Percentiles rank a stretch among this genome's conserved stretches.
Evolutionary conservation across 2,113 vertebrate species (phyloP).

Genomic region (Dasypus novemcinctus): DNA sequence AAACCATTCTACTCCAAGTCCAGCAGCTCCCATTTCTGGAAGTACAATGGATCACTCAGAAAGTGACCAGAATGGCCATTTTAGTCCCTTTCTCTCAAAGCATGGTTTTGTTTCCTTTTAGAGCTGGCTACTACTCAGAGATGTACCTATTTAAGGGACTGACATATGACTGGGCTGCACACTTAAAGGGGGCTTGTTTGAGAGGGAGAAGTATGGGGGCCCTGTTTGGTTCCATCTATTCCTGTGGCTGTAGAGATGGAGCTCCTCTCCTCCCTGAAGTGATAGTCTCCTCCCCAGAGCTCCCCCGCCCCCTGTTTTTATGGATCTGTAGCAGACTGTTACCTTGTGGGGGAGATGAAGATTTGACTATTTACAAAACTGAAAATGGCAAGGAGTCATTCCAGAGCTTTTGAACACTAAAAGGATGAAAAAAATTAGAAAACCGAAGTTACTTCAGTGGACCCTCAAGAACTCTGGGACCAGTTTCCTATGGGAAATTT

Average conservation of each 20-base stretch:
- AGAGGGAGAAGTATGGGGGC: too few species aligned
- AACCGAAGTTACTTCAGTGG: slow-evolving; percentile 80
- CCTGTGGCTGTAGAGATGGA: too few species aligned
- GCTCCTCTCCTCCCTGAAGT: too few species aligned
- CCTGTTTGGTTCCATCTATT: too few species aligned
- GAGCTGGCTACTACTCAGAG: slow-evolving; percentile 80
- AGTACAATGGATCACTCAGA: slow-evolving; percentile 91
- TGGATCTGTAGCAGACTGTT: slow-evolving; percentile 77
- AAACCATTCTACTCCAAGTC: slow-evolving; percentile 98
- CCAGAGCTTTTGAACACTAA: slow-evolving; percentile 83
- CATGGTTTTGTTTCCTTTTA: slow-evolving; percentile 80
- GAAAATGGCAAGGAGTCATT: slow-evolving; percentile 45
- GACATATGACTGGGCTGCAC: background rate
- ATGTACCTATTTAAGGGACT: slow-evolving; percentile 74
- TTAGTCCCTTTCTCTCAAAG: slow-evolving; percentile 78
- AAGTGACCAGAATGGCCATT: slow-evolving; percentile 79
- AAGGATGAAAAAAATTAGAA: slow-evolving; percentile 51
- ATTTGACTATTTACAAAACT: slow-evolving; percentile 1
- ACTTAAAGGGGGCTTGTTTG: background rate
- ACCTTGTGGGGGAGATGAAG: slow-evolving; percentile 73
- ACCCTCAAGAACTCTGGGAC: slow-evolving; percentile 81
- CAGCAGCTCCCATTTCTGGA: slow-evolving; percentile 97
- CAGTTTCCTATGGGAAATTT: slow-evolving; percentile 81
- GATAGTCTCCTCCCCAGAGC: too few species aligned
- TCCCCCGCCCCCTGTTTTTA: slow-evolving; percentile 50